These are phyloP conservation scores for Stercorarius parasiticus DNA, from an alignment of 2,113 vertebrate genomes.

Conservation along the genomic window DNA sequence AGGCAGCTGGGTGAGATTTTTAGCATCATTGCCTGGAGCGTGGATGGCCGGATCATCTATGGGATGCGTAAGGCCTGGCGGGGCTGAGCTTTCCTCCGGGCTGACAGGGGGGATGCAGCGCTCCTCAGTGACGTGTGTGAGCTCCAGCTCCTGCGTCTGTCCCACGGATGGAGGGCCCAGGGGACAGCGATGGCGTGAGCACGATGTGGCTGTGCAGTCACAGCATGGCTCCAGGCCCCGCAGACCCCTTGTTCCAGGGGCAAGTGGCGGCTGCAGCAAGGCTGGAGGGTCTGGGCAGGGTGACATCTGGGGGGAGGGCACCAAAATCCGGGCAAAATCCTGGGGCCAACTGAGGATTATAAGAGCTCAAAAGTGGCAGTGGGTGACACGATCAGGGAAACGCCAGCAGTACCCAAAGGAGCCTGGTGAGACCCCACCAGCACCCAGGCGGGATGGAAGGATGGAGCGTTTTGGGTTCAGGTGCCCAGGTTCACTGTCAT, in stretches of 20 bases:
- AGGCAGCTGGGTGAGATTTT: neutral
- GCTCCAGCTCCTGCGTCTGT: neutral
- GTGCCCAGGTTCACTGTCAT: neutral
- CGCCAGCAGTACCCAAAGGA: neutral
- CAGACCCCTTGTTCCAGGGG: neutral
- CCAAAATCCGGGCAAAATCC: neutral
- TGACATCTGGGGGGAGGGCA: neutral
- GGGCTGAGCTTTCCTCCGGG: neutral
- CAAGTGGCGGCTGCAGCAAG: neutral
- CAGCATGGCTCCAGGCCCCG: accelerated
- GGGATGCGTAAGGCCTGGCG: neutral
- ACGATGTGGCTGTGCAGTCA: neutral
- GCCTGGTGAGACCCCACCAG: neutral
- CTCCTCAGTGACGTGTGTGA: neutral
- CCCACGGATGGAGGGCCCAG: neutral
- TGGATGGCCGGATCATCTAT: accelerated
- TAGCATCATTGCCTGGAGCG: neutral
- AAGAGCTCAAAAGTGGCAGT: accelerated
- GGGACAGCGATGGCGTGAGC: accelerated
- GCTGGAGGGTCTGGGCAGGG: neutral
- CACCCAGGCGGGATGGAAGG: neutral
- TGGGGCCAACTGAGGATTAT: neutral
- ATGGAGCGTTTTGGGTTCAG: neutral
- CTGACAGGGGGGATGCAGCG: neutral
- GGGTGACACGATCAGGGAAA: accelerated